A percentile compares a stretch with the other conserved stretches of the same genome.
These are phyloP conservation scores for Trachelus iudaicus DNA, from an alignment of 2,888 invertebrate genomes.

Conservation along the genomic window DNA sequence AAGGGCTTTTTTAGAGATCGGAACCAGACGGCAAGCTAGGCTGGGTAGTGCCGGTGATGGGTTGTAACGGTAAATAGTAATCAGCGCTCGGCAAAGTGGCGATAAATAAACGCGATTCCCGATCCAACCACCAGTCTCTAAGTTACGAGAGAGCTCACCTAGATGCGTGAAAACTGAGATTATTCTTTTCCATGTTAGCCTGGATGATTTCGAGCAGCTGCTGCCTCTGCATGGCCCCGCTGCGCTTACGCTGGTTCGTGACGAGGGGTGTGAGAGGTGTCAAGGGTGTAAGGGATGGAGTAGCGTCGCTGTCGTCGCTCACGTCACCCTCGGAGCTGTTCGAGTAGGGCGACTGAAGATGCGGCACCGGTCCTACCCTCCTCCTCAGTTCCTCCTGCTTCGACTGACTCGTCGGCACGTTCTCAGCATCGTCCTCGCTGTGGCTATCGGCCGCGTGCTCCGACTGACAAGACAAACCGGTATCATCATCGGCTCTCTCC, in stretches of 20 bases:
- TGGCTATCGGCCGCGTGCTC: conserved; percentile 67
- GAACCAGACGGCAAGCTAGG: not conserved
- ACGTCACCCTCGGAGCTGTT: conserved; percentile 62
- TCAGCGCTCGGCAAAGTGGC: not conserved
- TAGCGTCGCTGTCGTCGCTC: conserved; percentile 58
- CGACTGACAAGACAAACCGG: conserved; percentile 46
- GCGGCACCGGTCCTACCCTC: conserved; percentile 58
- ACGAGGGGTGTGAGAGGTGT: conserved; percentile 66
- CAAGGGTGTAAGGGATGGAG: conserved; percentile 56
- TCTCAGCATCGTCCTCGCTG: conserved; percentile 62
- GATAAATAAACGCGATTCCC: not conserved
- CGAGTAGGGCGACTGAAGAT: conserved; percentile 59
- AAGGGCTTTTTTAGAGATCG: not conserved
- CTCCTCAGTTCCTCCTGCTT: conserved; percentile 60
- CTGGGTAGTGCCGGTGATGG: not conserved
- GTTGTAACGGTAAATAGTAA: not conserved
- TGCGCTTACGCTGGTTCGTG: conserved; percentile 71
- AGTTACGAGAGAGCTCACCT: conserved; percentile 68
- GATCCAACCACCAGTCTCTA: not conserved
- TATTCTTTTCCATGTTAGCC: conserved; percentile 92
- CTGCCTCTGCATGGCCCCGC: conserved; percentile 81
- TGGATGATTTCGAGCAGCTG: conserved; percentile 89
- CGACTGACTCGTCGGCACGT: conserved; percentile 51
- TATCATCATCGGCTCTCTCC: not conserved
- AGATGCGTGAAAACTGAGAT: conserved; percentile 84